These are phyloP conservation scores for Amblyornis subalaris DNA, from an alignment of 2,113 vertebrate genomes.

Conservation along the genomic window DNA sequence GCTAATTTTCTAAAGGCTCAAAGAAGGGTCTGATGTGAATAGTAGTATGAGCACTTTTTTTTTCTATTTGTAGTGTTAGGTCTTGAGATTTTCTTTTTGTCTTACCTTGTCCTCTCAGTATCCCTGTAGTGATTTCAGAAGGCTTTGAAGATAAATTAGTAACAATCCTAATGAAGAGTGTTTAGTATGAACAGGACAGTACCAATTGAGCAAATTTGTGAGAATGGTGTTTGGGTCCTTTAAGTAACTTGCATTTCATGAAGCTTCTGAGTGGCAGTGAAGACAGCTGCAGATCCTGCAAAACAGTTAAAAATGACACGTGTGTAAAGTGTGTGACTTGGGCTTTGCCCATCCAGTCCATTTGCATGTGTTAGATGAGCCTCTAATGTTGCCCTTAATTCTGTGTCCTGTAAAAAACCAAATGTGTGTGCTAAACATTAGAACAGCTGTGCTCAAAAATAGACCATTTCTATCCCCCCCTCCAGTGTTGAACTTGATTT, in stretches of 20 bases:
- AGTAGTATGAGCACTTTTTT: neutral
- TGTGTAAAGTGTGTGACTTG: neutral
- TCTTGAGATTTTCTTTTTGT: neutral
- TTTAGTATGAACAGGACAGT: neutral
- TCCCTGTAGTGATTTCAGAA: neutral
- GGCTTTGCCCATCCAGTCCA: neutral
- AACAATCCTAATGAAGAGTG: neutral
- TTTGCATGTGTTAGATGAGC: neutral
- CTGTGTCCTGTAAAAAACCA: neutral
- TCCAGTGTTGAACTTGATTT: conserved; percentile 60
- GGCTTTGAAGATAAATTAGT: neutral
- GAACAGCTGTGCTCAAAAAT: conserved; percentile 57
- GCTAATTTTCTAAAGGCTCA: neutral
- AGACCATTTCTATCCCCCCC: neutral
- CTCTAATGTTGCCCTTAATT: neutral
- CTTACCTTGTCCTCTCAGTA: neutral
- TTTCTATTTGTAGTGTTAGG: neutral
- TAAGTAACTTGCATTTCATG: neutral
- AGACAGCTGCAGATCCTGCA: neutral
- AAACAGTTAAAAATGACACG: neutral
- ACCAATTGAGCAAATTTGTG: neutral
- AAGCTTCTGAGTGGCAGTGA: neutral
- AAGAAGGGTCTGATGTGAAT: neutral
- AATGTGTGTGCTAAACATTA: conserved; percentile 26
- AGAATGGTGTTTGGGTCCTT: neutral